Percentiles rank a stretch among this genome's conserved stretches.
Conservation (phyloP, 2,113 vertebrate species). For the Epinephelus cyanopodus region DNA sequence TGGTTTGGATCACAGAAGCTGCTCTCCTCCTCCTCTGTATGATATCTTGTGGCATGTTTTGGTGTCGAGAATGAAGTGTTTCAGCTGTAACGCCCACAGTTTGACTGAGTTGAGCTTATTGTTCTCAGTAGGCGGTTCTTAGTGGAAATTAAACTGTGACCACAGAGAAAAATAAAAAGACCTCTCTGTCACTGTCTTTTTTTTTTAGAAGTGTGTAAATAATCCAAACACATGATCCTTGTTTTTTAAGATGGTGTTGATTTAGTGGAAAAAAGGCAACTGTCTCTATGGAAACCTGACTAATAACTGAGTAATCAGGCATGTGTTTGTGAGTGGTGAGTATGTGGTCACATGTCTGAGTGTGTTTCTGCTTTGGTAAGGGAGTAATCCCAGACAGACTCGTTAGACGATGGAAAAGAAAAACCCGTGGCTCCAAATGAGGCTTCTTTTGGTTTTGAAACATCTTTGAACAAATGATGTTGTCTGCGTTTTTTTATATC, state of each 20-base stretch:
- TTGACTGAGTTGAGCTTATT: constrained; percentile 23
- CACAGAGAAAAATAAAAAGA: background rate
- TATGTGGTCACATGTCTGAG: constrained; percentile 21
- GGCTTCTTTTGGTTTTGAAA: constrained; percentile 45
- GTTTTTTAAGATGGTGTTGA: background rate
- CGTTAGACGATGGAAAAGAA: constrained; percentile 41
- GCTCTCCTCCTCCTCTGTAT: background rate
- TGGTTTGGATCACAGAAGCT: background rate
- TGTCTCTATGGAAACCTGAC: constrained; percentile 48
- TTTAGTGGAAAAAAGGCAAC: constrained; percentile 26
- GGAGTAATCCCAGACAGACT: constrained; percentile 64
- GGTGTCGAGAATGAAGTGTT: constrained; percentile 8
- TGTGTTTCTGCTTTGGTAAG: constrained; percentile 46
- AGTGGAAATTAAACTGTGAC: constrained; percentile 7
- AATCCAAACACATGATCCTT: constrained; percentile 30
- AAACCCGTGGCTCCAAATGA: constrained; percentile 34
- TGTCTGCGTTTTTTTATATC: constrained; percentile 31
- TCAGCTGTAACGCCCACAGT: constrained; percentile 22
- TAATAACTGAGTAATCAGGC: constrained; percentile 59
- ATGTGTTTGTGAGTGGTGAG: constrained; percentile 37
- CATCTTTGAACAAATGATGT: constrained; percentile 21
- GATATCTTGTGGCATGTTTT: background rate
- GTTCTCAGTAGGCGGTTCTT: constrained; percentile 18
- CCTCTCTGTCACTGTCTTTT: constrained; percentile 7
- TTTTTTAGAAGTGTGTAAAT: constrained; percentile 14